Conservation (phyloP, 2,113 vertebrate species). For the Anolis sagrei region DNA sequence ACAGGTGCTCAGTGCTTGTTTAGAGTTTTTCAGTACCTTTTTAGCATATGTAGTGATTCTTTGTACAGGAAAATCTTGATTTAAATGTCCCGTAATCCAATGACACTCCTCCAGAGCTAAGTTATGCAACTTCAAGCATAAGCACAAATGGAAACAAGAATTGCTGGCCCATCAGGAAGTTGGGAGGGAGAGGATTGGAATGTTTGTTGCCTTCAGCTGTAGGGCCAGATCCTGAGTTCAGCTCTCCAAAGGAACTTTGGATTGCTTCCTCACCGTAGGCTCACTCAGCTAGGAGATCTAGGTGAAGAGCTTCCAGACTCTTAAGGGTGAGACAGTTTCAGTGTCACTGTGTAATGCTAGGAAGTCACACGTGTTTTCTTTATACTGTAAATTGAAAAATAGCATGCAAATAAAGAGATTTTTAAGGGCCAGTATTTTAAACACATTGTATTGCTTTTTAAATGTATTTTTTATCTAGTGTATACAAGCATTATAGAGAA, state of each 20-base stretch:
- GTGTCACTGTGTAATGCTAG: background rate
- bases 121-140: background rate
- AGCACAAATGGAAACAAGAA: background rate
- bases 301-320: background rate
- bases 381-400: background rate
- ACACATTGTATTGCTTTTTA: too few species aligned
- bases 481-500: too few species aligned
- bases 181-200: background rate
- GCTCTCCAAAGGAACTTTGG: background rate
- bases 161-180: background rate
- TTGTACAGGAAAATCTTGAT: background rate
- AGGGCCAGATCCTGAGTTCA: background rate
- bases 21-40: too few species aligned
- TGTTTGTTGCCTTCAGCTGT: background rate
- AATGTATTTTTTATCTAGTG: too few species aligned
- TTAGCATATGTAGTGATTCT: too few species aligned
- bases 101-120: background rate
- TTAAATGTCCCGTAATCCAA: background rate
- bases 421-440: too few species aligned
- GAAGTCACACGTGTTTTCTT: background rate
- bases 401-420: background rate
- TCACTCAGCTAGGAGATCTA: background rate
- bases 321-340: background rate
- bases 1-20: too few species aligned
- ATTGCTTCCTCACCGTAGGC: background rate